Percentiles rank a stretch among this genome's conserved stretches.
These are phyloP conservation scores for Eptesicus fuscus DNA, from an alignment of 2,113 vertebrate genomes.

Conservation along the genomic window DNA sequence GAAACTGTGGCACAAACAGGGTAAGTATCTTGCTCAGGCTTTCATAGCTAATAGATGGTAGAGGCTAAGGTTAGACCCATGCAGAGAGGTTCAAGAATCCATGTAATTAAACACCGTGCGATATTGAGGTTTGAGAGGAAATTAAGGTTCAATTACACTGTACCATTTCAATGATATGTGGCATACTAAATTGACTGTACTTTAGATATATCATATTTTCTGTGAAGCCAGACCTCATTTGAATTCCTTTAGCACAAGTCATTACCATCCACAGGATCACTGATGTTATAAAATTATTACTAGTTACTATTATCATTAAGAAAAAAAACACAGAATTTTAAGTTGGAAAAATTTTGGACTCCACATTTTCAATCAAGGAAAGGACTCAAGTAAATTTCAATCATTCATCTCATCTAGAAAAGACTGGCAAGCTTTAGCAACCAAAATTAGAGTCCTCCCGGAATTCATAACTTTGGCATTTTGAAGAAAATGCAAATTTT, in stretches of 20 bases:
- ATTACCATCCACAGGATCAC: neutral
- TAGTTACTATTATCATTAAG: neutral
- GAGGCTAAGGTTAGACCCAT: neutral
- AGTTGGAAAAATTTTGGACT: neutral
- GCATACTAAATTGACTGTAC: neutral
- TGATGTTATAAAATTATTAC: neutral
- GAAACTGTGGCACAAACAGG: neutral
- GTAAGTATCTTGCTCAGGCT: neutral
- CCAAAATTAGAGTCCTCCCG: neutral
- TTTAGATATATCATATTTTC: neutral
- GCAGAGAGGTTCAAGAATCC: neutral
- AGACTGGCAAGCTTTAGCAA: neutral
- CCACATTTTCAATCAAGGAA: neutral
- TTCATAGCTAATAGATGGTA: neutral
- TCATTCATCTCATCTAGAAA: neutral
- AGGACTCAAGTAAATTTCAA: neutral
- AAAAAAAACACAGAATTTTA: neutral
- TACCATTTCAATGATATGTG: neutral
- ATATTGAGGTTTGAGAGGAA: neutral
- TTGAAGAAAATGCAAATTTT: slow-evolving; percentile 22
- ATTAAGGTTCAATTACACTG: neutral
- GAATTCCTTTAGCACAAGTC: neutral
- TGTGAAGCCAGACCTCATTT: neutral
- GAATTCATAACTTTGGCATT: neutral
- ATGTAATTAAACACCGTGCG: neutral